Evolutionary conservation across 2,113 vertebrate genomes (phyloP).

Genomic region (Emydura subglobosa): DNA sequence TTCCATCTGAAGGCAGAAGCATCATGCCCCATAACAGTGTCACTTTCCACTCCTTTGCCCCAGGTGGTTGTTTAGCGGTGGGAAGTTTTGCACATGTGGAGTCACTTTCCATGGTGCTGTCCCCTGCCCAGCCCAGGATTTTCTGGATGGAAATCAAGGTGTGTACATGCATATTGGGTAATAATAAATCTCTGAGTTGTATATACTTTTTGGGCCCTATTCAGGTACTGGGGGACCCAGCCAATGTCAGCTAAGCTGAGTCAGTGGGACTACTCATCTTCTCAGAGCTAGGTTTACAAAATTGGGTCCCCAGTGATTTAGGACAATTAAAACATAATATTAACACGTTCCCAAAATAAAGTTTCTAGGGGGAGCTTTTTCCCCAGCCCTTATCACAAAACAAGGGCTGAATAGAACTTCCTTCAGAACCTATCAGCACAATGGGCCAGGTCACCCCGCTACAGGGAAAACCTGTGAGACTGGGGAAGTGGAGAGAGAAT

Average conservation of each 20-base stretch:
- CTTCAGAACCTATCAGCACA: rapidly evolving
- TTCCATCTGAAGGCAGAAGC: not conserved
- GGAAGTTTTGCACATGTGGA: not conserved
- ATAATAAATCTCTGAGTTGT: not conserved
- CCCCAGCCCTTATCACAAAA: not conserved
- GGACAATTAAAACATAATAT: not conserved
- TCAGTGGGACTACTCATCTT: not conserved
- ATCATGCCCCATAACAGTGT: not conserved
- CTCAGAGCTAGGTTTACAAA: not conserved
- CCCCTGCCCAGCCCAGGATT: not conserved
- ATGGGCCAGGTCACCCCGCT: rapidly evolving
- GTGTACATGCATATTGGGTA: not conserved
- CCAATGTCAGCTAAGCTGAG: rapidly evolving
- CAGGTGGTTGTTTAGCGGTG: not conserved
- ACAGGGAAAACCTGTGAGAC: not conserved
- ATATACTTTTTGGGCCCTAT: not conserved
- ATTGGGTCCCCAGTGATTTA: not conserved
- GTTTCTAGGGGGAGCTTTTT: not conserved
- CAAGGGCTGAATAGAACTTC: not conserved
- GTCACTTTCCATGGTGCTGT: not conserved
- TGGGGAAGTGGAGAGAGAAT: not conserved
- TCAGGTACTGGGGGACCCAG: not conserved
- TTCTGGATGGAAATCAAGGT: not conserved
- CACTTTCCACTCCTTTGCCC: not conserved
- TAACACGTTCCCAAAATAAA: not conserved